Conservation (phyloP, 2,797 vertebrate species). For the Antennarius maculatus region DNA sequence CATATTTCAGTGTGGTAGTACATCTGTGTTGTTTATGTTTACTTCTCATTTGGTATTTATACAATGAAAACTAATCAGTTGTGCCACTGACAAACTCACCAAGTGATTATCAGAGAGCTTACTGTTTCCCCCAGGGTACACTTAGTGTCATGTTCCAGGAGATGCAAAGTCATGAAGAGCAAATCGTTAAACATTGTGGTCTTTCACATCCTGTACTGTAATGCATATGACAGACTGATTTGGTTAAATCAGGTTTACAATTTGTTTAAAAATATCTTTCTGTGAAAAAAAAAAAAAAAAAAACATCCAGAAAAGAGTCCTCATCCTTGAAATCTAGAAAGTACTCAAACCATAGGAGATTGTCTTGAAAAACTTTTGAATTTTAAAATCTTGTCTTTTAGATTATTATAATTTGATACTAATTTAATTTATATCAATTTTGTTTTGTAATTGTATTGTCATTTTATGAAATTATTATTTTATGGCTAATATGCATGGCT, state of each 20-base stretch:
- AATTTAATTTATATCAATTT: neutral
- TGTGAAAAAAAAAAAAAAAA: slow-evolving; percentile 13
- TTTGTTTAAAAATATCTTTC: slow-evolving; percentile 18
- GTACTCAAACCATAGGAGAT: neutral
- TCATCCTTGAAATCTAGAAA: no score
- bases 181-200: slow-evolving; percentile 28
- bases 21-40: no score
- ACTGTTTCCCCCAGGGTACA: no score
- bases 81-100: no score
- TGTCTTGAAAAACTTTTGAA: neutral
- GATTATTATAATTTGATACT: neutral
- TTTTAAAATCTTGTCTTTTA: no score
- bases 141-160: slow-evolving; percentile 12
- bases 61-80: no score
- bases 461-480: neutral
- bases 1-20: no score
- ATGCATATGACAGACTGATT: no score
- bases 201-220: slow-evolving; percentile 9
- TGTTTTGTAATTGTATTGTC: neutral
- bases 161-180: slow-evolving; percentile 28
- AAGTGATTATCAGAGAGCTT: no score
- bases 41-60: no score
- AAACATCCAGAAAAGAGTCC: neutral
- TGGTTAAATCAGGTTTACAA: slow-evolving; percentile 16
- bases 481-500: no score